Percentiles rank a stretch among this genome's conserved stretches.
These are phyloP conservation scores for Procavia capensis DNA, from an alignment of 2,113 vertebrate species.

Conservation along the genomic window DNA sequence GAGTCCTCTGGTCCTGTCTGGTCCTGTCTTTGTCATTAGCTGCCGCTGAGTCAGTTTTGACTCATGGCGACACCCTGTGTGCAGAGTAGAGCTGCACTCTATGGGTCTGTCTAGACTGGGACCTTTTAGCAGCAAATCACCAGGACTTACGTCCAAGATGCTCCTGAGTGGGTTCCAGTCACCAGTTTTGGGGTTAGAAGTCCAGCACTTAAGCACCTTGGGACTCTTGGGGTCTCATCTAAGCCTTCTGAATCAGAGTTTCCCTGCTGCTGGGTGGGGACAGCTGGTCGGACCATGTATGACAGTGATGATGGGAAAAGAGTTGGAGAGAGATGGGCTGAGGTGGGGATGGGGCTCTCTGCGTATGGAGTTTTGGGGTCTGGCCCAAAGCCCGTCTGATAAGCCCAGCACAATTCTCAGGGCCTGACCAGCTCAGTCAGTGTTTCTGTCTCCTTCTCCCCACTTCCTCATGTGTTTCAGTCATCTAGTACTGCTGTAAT, in stretches of 20 bases:
- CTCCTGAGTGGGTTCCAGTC: neutral
- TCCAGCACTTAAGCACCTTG: neutral
- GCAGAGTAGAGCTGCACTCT: neutral
- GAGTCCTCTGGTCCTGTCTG: neutral
- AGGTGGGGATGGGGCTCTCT: too few species aligned
- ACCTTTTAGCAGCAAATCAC: neutral
- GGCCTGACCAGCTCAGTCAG: rapidly evolving
- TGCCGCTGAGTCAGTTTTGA: neutral
- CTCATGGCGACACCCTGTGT: neutral
- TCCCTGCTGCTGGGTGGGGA: rapidly evolving
- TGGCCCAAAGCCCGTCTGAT: neutral
- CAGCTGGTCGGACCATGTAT: neutral
- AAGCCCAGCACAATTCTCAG: too few species aligned
- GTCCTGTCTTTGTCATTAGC: neutral
- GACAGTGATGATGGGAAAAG: neutral
- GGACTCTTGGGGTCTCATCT: neutral
- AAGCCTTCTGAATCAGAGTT: neutral
- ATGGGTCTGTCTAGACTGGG: neutral
- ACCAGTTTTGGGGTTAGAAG: neutral
- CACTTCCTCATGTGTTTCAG: rapidly evolving
- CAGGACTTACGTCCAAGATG: neutral
- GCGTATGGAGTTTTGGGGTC: neutral
- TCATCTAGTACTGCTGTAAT: too few species aligned
- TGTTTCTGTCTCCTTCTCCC: neutral
- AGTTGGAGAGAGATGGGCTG: neutral